Evolutionary conservation across 1,140 invertebrate genomes (phyloP).

Genomic region (Ruditapes philippinarum): DNA sequence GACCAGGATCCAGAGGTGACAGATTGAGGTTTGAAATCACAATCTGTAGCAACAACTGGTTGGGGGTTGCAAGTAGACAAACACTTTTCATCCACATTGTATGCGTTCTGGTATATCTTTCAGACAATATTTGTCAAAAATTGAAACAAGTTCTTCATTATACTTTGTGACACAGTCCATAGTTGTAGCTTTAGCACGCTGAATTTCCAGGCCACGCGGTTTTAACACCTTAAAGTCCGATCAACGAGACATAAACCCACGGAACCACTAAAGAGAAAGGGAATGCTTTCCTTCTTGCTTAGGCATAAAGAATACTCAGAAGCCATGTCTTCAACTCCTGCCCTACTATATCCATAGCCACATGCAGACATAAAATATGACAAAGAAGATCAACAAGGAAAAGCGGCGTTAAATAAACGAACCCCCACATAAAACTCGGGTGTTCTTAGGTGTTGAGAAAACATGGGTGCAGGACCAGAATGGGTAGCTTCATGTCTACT

Average conservation of each 20-base stretch:
- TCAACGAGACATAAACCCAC: not conserved
- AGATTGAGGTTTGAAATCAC: not conserved
- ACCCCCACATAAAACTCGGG: too few relatives aligned
- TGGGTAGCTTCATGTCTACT: conserved; percentile 24
- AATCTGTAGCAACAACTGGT: not conserved
- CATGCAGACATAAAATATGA: conserved; percentile 15
- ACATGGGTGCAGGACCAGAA: conserved; percentile 48
- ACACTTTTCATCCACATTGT: conserved; percentile 22
- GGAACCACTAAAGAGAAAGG: not conserved
- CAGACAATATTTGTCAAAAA: not conserved
- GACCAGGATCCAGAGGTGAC: not conserved
- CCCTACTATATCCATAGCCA: conserved; percentile 46
- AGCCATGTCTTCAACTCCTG: conserved; percentile 24
- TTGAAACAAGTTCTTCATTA: not conserved
- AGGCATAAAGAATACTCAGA: conserved; percentile 52
- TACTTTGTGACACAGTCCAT: not conserved
- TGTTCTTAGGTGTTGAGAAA: conserved; percentile 50
- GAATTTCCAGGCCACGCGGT: not conserved
- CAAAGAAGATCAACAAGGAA: conserved; percentile 16
- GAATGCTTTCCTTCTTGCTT: not conserved
- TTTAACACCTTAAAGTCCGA: not conserved
- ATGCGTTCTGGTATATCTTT: not conserved
- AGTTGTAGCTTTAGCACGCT: not conserved
- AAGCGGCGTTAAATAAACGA: too few relatives aligned
- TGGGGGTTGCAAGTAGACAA: not conserved